Conservation (phyloP, 2,888 invertebrate species). For the Azorinus chamasolen region DNA sequence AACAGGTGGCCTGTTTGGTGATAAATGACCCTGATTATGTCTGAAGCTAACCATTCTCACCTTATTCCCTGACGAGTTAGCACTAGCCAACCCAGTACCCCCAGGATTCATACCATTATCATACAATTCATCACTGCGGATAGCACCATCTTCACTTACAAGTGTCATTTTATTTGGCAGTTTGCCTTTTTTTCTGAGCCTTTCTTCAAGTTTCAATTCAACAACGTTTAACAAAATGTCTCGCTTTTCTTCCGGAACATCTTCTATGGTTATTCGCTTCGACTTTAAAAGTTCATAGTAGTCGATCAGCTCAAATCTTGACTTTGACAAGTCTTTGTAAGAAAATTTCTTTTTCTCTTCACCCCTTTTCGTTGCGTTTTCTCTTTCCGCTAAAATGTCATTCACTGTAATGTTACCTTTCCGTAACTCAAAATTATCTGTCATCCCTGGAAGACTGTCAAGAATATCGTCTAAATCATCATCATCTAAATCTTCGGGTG, state of each 20-base stretch:
- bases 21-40: slow-evolving; percentile 23
- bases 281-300: slow-evolving; percentile 71
- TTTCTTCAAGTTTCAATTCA: slow-evolving; percentile 57
- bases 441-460: slow-evolving; percentile 74
- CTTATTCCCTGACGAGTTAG: slow-evolving; percentile 18
- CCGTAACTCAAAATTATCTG: slow-evolving; percentile 54
- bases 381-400: slow-evolving; percentile 62
- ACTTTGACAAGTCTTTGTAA: slow-evolving; percentile 43
- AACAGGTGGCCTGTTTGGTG: slow-evolving; percentile 18
- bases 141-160: slow-evolving; percentile 14
- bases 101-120: slow-evolving; percentile 57
- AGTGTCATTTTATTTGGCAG: not conserved
- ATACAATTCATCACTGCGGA: slow-evolving; percentile 58
- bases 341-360: slow-evolving; percentile 46
- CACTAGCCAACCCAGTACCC: slow-evolving; percentile 9
- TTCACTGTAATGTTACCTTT: slow-evolving; percentile 52
- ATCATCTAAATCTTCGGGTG: slow-evolving; percentile 67
- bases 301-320: slow-evolving; percentile 71
- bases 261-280: slow-evolving; percentile 62
- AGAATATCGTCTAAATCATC: slow-evolving; percentile 70
- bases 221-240: slow-evolving; percentile 62
- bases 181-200: slow-evolving; percentile 35
- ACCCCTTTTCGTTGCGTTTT: slow-evolving; percentile 35
- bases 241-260: slow-evolving; percentile 62
- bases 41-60: slow-evolving; percentile 60